Percentiles rank a stretch among this genome's conserved stretches.
Evolutionary conservation across 2,113 vertebrate species (phyloP).

Genomic region (Felis catus): F.catus_Fca126_mat1.0 CM031415.1:192009001-192009500

Average conservation of each 20-base stretch:
- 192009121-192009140: not conserved
- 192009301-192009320: not conserved
- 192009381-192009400: not conserved
- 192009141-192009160: not conserved
- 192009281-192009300: not conserved
- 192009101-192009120: not conserved
- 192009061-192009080: not conserved
- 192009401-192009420: not conserved
- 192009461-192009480: not conserved
- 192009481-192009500: not conserved
- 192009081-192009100: slow-evolving; percentile 15
- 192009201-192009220: not conserved
- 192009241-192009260: not conserved
- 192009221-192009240: not conserved
- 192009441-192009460: not conserved
- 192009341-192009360: not conserved
- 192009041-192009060: slow-evolving; percentile 6
- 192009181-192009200: not conserved
- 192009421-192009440: not conserved
- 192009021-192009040: not conserved
- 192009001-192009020: not conserved
- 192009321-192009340: not conserved
- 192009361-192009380: not conserved
- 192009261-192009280: not conserved
- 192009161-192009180: not conserved